These are phyloP conservation scores for Teleogryllus occipitalis DNA, from an alignment of 1,140 invertebrate species.

Conservation along the genomic window DNA sequence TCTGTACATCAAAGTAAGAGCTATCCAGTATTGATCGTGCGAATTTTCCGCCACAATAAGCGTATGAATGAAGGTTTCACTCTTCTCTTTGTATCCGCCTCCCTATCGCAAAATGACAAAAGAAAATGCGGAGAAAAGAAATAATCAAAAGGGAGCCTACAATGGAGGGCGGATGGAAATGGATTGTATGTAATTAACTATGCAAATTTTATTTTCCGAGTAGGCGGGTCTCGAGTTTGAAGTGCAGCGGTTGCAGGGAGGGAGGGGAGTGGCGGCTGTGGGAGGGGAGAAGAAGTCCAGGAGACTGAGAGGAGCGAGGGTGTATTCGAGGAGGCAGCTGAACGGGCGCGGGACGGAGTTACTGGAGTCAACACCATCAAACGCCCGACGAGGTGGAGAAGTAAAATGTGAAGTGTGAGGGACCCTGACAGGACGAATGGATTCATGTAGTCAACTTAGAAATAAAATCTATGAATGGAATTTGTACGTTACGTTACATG, in stretches of 20 bases:
- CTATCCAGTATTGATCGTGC: background rate
- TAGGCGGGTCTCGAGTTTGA: background rate
- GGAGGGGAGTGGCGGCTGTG: background rate
- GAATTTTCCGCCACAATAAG: background rate
- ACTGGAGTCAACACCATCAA: too few species aligned
- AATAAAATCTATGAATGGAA: too few species aligned
- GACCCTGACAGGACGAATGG: too few species aligned
- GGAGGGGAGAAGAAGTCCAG: too few species aligned
- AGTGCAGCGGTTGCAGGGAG: background rate
- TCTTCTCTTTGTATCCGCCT: background rate
- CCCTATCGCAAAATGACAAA: background rate
- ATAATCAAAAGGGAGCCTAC: background rate
- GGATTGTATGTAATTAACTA: constrained; percentile 5
- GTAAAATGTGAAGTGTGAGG: too few species aligned
- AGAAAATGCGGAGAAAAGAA: background rate
- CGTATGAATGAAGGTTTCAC: background rate
- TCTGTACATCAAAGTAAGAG: background rate
- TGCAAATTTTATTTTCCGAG: background rate
- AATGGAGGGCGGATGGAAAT: background rate
- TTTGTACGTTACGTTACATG: too few species aligned
- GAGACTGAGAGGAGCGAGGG: too few species aligned
- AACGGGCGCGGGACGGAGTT: too few species aligned
- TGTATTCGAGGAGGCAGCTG: too few species aligned
- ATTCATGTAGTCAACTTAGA: too few species aligned
- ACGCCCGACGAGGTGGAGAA: too few species aligned